Base-by-base conservation (phyloP, 2,797 vertebrate species). In the Botia kubotai region DNA sequence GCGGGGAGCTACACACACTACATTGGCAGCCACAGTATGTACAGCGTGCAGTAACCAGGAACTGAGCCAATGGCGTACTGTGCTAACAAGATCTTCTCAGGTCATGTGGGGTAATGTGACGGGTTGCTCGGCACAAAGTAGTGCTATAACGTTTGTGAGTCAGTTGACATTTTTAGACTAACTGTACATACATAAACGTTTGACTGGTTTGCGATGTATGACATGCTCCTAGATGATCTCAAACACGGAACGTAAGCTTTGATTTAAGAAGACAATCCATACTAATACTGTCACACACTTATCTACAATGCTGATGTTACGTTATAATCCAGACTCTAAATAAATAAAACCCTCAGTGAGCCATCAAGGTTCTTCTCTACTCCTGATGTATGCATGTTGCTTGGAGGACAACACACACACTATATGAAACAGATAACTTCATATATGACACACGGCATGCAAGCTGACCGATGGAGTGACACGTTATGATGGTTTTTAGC, bases 1-100 rank as follows among this genome's bases (percentile, higher is more conserved):
- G 21, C 72, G 43, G 60, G 67, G 83, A 73, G 84, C 75, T 19
- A 82, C 43, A 55, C 76, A 29, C 29, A 74, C 16, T 29, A 78
- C 50, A 57, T 62, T 26, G 21, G 7, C 21, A 48, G 72, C 75
- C 66, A 16, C 29, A 29, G 58, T 65, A 63, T 26, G 69, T 12
- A 23, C 75, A 46, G 16, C 63, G 17, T 66, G 39, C n/a, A 23
- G 36, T 46, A 72, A 65, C 50, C 19, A 68, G 36, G 17, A n/a
- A 67, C 33, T n/a, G 2, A n/a, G 65, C 33, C 65, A 68, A 46
- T 0, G 19, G 26, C 60, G 17, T 63, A 33, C 26, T 62, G 13
- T 62, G 60, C 60, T 29, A 62, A 33, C 60, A 63, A 26, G 4
- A 5, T 5, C 63, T 52, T 19, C 19, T 26, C 26, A 46, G 39